Evolutionary conservation across 35 echinoderm and acorn worm genomes (phyloP).

Genomic region (Anneissia japonica): DNA sequence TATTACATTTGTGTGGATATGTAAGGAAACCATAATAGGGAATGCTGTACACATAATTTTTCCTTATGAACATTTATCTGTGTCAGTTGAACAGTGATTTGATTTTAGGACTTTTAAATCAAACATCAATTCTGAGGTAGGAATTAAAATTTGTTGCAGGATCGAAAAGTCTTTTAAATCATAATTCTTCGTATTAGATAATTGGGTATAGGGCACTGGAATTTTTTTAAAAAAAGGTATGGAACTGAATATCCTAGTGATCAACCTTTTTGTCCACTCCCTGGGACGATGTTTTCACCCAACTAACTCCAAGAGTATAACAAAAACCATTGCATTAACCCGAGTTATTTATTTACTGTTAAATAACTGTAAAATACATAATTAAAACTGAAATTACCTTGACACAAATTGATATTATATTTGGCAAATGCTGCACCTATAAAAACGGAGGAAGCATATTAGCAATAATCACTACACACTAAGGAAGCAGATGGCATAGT

Average conservation of each 20-base stretch:
- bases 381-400: conserved; percentile 20
- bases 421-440: conserved; percentile 53
- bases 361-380: not conserved
- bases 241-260: not conserved
- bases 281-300: not conserved
- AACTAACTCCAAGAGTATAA: not conserved
- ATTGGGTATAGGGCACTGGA: too few species aligned
- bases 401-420: conserved; percentile 34
- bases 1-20: too few species aligned
- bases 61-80: not conserved
- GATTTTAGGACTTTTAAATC: not conserved
- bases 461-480: not conserved
- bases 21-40: not conserved
- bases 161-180: too few species aligned
- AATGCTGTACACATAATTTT: not conserved
- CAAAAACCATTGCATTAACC: not conserved
- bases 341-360: not conserved
- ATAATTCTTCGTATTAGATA: too few species aligned
- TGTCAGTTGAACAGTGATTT: not conserved
- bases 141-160: not conserved
- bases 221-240: not conserved
- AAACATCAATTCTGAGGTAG: not conserved
- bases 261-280: not conserved
- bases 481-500: too few species aligned
- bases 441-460: not conserved